Conservation (phyloP, 2,113 vertebrate species). For the Aspiorhynchus laticeps region DNA sequence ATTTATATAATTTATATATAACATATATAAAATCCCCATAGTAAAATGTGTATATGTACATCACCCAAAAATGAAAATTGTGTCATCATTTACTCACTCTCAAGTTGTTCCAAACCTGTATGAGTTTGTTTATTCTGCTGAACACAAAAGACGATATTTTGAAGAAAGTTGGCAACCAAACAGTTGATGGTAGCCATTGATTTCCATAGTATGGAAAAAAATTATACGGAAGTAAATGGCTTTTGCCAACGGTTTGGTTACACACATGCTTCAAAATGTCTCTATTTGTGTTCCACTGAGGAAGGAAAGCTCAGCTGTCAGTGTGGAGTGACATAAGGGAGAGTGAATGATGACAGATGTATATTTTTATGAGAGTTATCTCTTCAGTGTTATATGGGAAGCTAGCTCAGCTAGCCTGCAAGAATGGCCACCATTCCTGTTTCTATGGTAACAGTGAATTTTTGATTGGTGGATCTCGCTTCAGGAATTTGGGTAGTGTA, state of each 20-base stretch:
- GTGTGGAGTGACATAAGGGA: background rate
- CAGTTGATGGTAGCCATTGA: background rate
- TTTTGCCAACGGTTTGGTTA: background rate
- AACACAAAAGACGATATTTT: background rate
- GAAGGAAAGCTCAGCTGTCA: background rate
- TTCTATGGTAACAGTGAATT: conserved; percentile 16
- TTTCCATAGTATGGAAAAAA: background rate
- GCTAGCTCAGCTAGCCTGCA: background rate
- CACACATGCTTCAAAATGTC: background rate
- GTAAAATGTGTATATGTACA: no score
- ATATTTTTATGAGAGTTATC: background rate
- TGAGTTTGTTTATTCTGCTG: no score
- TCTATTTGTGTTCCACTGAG: background rate
- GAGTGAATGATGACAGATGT: conserved; percentile 12
- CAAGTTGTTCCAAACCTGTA: no score
- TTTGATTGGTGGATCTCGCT: conserved; percentile 6
- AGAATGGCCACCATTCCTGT: background rate
- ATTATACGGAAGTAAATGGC: background rate
- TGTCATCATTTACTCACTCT: background rate
- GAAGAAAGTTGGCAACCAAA: background rate
- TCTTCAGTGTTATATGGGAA: background rate
- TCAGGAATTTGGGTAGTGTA: conserved; percentile 19
- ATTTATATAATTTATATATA: no score
- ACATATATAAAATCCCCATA: no score
- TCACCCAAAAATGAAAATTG: no score